Base-by-base conservation (phyloP, 2,113 vertebrate genomes). In the Eulemur rufifrons region DNA sequence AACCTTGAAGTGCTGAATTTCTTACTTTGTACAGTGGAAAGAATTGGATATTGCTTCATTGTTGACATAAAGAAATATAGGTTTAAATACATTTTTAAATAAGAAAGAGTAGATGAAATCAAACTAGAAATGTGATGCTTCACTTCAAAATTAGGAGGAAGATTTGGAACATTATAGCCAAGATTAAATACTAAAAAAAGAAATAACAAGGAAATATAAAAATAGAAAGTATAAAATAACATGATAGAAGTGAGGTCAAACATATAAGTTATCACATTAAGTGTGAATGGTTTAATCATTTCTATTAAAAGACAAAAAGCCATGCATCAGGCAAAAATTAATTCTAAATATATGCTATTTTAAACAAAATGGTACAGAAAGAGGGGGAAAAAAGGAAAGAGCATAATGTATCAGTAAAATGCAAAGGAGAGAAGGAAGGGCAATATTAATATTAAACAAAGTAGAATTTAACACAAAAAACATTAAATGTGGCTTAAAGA, bases 251-350 rank as follows among this genome's bases (percentile, higher is more conserved):
- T 94, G 85, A 94, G 85, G 71, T 88, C 81, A 95, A 90, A 64
- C n/a, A 21, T 81, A 76, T 66, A 73, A 37, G 18, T 50, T 95
- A 82, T 90, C 91, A 96, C 76, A 95, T 69, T 92, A 95, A 94
- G 87, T 80, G 59, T 77, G 47, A 95, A 76, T 89, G 71, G 47
- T 74, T 96, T 87, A 86, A 96, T 96, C 32, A 50, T 90, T 97
- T 96, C 90, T 97, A 84, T 94, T 95, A 97, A 94, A 96, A 97
- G 69, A 95, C 8, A 86, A 89, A 95, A 61, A 93, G 50, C 47
- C 50, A 74, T 81, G 39, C 80, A 86, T 86, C 29, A 0, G 56
- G 78, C 45, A 85, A 89, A 83, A 92, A 59, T 56, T 32, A 68
- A 81, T 80, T 95, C 93, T 97, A 95, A 97, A 94, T 90, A 68